Evolutionary conservation across 2,888 invertebrate genomes (phyloP).

Genomic region (Drosophila borealis): DNA sequence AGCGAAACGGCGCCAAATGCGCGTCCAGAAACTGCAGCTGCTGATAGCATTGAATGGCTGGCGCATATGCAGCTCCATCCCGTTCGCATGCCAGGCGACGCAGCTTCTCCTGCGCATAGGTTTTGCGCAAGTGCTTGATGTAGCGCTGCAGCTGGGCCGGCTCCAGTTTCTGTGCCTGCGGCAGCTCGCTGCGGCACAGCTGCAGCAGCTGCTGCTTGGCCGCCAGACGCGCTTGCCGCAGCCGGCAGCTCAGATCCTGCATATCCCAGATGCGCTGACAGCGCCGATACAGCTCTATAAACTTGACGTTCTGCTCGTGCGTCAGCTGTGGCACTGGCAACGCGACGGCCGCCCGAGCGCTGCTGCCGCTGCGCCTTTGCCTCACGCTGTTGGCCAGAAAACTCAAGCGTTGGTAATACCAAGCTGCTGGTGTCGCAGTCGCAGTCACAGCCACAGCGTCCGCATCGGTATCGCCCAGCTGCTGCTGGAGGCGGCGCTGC

Average conservation of each 20-base stretch:
- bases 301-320: slow-evolving; percentile 25
- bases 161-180: slow-evolving; percentile 14
- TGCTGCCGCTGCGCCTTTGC: background rate
- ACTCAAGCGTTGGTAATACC: slow-evolving; percentile 29
- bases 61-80: slow-evolving; percentile 2
- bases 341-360: background rate
- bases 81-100: slow-evolving; percentile 21
- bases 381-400: slow-evolving; percentile 20
- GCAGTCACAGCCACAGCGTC: background rate
- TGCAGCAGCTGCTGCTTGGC: slow-evolving; percentile 36
- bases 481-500: slow-evolving; percentile 17
- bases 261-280: slow-evolving; percentile 41
- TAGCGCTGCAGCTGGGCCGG: slow-evolving; percentile 31
- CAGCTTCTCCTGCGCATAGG: slow-evolving; percentile 31
- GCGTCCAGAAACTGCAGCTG: slow-evolving; percentile 38
- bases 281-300: slow-evolving; percentile 47
- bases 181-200: slow-evolving; percentile 37
- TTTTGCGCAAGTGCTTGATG: slow-evolving; percentile 23
- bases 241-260: slow-evolving; percentile 43
- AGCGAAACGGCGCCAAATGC: slow-evolving; percentile 41
- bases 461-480: background rate
- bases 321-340: slow-evolving; percentile 36
- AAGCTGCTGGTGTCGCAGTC: slow-evolving; percentile 1
- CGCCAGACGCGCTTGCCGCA: slow-evolving; percentile 33
- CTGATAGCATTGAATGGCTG: slow-evolving; percentile 13